Base-by-base conservation (phyloP, 2,113 vertebrate genomes). In the Poeciliopsis occidentalis region DNA sequence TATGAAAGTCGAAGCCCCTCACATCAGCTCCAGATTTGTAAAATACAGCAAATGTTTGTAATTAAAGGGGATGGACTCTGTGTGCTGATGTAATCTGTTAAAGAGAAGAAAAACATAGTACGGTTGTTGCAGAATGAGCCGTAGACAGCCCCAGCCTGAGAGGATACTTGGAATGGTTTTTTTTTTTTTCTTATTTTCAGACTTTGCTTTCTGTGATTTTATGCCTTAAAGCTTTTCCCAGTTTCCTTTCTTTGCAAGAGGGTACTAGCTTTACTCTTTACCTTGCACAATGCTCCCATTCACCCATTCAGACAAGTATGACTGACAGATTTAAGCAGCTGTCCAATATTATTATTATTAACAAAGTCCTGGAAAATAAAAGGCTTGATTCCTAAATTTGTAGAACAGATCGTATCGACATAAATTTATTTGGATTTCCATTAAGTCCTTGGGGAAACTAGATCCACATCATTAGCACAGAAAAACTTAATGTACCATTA, bases 51-150 rank as follows among this genome's bases (percentile, higher is more conserved):
- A 78, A 68, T 76, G 73, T 89, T 86, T 84, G 80, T 70, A 80
- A 73, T 78, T 79, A 70, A 64, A 77, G 69, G 75, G 69, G 79
- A 72, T 69, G 70, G 60, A 76, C 85, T 73, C 54, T 65, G 71
- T 84, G 83, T 79, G 84, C 86, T 91, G 88, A 86, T 89, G 88
- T 90, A 88, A 90, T 91, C 83, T 90, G 76, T 84, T 84, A 83
- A 83, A 84, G 79, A 83, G 83, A 90, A 89, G 85, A 76, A 89
- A 91, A 91, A 90, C 87, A 89, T 75, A 84, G 84, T 88, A 73
- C 78, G 80, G 85, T 76, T 86, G 86, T 81, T 84, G 78, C 76
- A 88, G 89, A 91, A 85, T 86, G 84, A 90, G 79, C 80, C 68
- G 78, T 86, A 75, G 69, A 86, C 85, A 82, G 78, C 69, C 75